phyloP scores from a whole-genome alignment of 1,140 invertebrate genomes.

The Scylla paramamosain region DNA sequence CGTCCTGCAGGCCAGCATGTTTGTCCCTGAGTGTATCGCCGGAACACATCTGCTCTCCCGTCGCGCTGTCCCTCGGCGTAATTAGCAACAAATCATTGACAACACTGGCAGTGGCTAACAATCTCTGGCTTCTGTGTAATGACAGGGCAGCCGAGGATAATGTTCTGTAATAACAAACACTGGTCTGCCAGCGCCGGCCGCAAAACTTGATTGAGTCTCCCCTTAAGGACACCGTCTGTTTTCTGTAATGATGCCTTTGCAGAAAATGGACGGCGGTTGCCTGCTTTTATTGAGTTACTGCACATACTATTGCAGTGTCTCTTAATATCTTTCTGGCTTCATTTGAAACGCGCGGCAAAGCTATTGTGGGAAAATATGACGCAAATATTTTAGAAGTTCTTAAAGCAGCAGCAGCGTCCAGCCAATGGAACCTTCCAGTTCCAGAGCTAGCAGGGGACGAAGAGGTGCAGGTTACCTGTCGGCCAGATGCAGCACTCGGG shows the following conservation, averaged over 20 bases:
- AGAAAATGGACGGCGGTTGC: conserved; percentile 74
- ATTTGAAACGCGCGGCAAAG: conserved; percentile 30
- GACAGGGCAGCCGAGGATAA: conserved; percentile 71
- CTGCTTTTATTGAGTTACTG: conserved; percentile 74
- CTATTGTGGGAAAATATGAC: conserved; percentile 2
- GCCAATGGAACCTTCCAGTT: not conserved
- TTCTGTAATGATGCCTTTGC: conserved; percentile 74
- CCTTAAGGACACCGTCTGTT: conserved; percentile 75
- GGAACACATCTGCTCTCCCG: conserved; percentile 41
- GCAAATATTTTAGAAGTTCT: not conserved
- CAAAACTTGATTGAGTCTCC: conserved; percentile 76
- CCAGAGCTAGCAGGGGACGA: not conserved
- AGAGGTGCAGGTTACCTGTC: conserved; percentile 66
- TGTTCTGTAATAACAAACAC: conserved; percentile 75
- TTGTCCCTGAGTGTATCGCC: conserved; percentile 47
- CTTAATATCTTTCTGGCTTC: conserved; percentile 26
- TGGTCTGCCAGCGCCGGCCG: conserved; percentile 70
- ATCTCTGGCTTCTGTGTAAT: conserved; percentile 76
- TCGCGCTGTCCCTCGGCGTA: conserved; percentile 54
- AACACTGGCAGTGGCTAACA: conserved; percentile 69
- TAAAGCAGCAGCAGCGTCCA: conserved; percentile 2
- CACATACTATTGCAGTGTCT: conserved; percentile 42
- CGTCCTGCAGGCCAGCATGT: not conserved
- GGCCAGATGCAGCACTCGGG: conserved; percentile 54
- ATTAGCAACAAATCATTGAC: conserved; percentile 75